A percentile compares a stretch with the other conserved stretches of the same genome.
Conservation (phyloP, 2,888 invertebrate genomes). For the Perizoma flavofasciatum region DNA sequence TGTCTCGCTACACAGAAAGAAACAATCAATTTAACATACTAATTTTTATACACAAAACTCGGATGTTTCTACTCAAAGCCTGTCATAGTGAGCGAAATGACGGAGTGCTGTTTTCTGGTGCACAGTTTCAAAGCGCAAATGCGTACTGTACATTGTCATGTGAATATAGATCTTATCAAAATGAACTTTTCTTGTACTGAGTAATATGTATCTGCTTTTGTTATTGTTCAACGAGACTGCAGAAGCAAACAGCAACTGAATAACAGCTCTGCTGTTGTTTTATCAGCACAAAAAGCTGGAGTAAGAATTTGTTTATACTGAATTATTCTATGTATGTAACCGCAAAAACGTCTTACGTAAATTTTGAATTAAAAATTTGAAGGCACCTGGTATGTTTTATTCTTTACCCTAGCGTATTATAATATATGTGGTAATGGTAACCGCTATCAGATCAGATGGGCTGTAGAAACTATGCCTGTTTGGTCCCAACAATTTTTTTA, state of each 20-base stretch:
- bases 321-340: slow-evolving; percentile 82
- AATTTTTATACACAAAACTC: slow-evolving; percentile 19
- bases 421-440: slow-evolving; percentile 6
- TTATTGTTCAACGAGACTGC: slow-evolving; percentile 62
- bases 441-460: no score
- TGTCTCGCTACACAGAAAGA: slow-evolving; percentile 42
- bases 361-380: slow-evolving; percentile 78
- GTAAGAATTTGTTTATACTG: slow-evolving; percentile 79
- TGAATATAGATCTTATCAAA: slow-evolving; percentile 58
- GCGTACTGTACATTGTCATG: slow-evolving; percentile 63
- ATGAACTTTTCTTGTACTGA: slow-evolving; percentile 64
- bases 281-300: slow-evolving; percentile 67
- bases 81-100: slow-evolving; percentile 18
- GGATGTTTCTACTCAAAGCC: slow-evolving; percentile 14
- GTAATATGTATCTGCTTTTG: slow-evolving; percentile 60
- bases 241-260: slow-evolving; percentile 55
- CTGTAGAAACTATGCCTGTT: no score
- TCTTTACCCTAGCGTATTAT: slow-evolving; percentile 36
- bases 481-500: no score
- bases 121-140: slow-evolving; percentile 16
- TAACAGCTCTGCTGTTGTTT: slow-evolving; percentile 57
- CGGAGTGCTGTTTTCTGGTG: slow-evolving; percentile 15
- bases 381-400: slow-evolving; percentile 47
- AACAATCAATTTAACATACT: slow-evolving; percentile 23
- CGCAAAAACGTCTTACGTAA: slow-evolving; percentile 80